Percentiles rank a stretch among this genome's conserved stretches.
These are phyloP conservation scores for Cetoscarus ocellatus DNA, from an alignment of 2,797 vertebrate species.

Conservation along the genomic window DNA sequence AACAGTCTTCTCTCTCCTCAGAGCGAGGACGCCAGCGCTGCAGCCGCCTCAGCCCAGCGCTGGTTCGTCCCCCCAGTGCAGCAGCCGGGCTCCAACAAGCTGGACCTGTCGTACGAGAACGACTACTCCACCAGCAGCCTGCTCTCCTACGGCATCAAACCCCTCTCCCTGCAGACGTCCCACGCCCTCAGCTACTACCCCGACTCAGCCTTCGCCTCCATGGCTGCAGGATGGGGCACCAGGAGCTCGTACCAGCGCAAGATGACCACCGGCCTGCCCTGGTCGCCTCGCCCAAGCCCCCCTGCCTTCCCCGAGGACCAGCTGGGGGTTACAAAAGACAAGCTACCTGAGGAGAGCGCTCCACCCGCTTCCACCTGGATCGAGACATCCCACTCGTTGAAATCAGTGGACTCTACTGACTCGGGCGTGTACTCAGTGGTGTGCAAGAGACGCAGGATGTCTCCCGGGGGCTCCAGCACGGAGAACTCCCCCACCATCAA, in stretches of 20 bases:
- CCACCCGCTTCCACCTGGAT: constrained; percentile 88
- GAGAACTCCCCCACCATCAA: constrained; percentile 98
- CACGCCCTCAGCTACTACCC: constrained; percentile 96
- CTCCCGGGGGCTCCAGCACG: constrained; percentile 95
- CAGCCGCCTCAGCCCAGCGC: constrained; percentile 89
- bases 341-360: constrained; percentile 92
- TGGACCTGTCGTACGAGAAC: constrained; percentile 94
- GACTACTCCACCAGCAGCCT: constrained; percentile 94
- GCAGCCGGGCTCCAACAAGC: constrained; percentile 91
- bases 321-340: constrained; percentile 90
- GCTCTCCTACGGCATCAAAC: constrained; percentile 96
- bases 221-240: constrained; percentile 93
- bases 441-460: constrained; percentile 96
- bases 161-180: constrained; percentile 94
- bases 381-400: constrained; percentile 94
- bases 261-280: constrained; percentile 93
- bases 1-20: constrained; percentile 95
- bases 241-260: constrained; percentile 95
- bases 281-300: constrained; percentile 95
- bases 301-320: constrained; percentile 93
- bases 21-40: constrained; percentile 89
- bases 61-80: constrained; percentile 97
- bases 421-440: constrained; percentile 93
- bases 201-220: constrained; percentile 93
- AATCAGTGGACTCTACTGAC: constrained; percentile 95